Percentiles rank a stretch among this genome's conserved stretches.
These are phyloP conservation scores for Enteromius fasciolatus DNA, from an alignment of 2,797 vertebrate genomes.

Conservation along the genomic window DNA sequence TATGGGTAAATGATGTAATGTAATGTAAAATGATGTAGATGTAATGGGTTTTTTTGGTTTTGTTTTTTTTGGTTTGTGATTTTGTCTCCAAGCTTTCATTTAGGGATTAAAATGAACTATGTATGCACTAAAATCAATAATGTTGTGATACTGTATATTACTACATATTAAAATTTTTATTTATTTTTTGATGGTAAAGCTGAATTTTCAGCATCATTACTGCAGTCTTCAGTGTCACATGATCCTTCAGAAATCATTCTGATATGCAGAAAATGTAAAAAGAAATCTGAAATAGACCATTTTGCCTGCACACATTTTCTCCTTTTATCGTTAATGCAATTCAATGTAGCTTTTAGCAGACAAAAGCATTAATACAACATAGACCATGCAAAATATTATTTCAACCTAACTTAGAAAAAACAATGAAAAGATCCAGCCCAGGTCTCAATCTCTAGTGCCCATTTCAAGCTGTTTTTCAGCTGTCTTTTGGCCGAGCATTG, in stretches of 20 bases:
- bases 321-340: neutral
- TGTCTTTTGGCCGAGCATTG: constrained; percentile 18
- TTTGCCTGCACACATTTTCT: neutral
- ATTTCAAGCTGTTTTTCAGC: neutral
- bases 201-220: constrained; percentile 1
- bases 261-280: too few species aligned
- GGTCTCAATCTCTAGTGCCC: neutral
- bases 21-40: too few species aligned
- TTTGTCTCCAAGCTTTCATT: neutral
- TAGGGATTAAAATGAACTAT: neutral
- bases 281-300: too few species aligned
- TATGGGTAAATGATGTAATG: too few species aligned
- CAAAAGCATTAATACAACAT: neutral
- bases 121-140: neutral
- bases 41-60: too few species aligned
- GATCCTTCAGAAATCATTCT: neutral
- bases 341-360: neutral
- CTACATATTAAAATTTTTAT: neutral
- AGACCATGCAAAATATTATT: constrained; percentile 5
- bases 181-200: neutral
- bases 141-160: neutral
- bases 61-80: accelerated
- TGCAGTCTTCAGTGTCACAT: neutral
- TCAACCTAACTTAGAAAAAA: too few species aligned
- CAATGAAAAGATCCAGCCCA: neutral